Evolutionary conservation across 2,888 invertebrate genomes (phyloP).

Genomic region (Drosophila histrio): DNA sequence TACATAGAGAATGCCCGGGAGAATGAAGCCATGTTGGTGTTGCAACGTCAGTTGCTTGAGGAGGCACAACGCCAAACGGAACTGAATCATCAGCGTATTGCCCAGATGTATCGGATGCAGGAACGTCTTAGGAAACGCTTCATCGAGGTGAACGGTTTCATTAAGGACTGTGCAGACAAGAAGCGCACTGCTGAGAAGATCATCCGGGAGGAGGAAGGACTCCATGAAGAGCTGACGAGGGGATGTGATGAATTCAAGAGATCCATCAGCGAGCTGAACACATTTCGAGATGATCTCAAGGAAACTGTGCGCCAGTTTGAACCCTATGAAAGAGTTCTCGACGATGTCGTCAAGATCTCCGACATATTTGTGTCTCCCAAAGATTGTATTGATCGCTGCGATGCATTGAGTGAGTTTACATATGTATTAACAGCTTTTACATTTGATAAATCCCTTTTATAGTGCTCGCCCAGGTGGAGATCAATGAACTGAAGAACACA

Average conservation of each 20-base stretch:
- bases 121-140: conserved; percentile 79
- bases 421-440: no score
- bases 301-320: conserved; percentile 78
- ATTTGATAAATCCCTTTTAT: neutral
- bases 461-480: conserved; percentile 84
- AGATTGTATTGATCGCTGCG: conserved; percentile 83
- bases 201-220: conserved; percentile 71
- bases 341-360: conserved; percentile 79
- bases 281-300: conserved; percentile 75
- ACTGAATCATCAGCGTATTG: conserved; percentile 76
- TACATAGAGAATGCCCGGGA: conserved; percentile 82
- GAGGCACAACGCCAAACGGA: conserved; percentile 73
- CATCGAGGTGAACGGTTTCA: conserved; percentile 82
- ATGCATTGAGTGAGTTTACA: conserved; percentile 81
- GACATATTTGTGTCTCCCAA: conserved; percentile 81
- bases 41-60: conserved; percentile 80
- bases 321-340: conserved; percentile 81
- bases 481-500: conserved; percentile 73
- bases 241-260: conserved; percentile 68
- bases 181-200: conserved; percentile 76
- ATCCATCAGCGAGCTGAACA: conserved; percentile 60
- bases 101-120: conserved; percentile 77
- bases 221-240: conserved; percentile 66
- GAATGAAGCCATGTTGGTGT: conserved; percentile 73
- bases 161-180: conserved; percentile 83